Conservation (phyloP, 2,113 vertebrate species). For the Neotragus pygmaeus region DNA sequence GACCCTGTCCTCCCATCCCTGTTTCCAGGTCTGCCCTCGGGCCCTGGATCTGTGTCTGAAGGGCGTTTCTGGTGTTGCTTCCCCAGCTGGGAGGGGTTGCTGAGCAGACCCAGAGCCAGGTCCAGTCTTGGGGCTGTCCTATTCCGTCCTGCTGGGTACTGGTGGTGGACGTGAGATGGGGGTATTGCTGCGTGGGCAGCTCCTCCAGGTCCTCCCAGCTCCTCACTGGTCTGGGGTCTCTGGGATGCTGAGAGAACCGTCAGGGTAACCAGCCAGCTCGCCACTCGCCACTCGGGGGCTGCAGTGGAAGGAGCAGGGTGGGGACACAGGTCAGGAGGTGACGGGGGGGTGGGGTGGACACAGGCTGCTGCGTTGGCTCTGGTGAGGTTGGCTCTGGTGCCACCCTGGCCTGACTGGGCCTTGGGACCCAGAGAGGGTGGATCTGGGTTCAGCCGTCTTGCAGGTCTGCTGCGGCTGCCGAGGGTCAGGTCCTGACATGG, state of each 20-base stretch:
- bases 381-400: background rate
- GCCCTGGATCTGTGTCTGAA: background rate
- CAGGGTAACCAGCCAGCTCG: background rate
- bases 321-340: background rate
- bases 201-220: background rate
- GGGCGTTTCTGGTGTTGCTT: background rate
- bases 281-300: background rate
- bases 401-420: background rate
- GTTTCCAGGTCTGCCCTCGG: background rate
- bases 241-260: background rate
- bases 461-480: background rate
- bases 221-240: background rate
- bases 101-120: background rate
- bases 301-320: no score
- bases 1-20: background rate
- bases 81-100: background rate
- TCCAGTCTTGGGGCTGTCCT: background rate
- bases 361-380: background rate
- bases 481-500: background rate
- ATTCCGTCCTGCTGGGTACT: background rate
- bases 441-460: background rate
- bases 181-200: background rate
- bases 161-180: background rate
- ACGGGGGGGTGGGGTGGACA: background rate
- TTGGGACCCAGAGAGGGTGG: background rate